phyloP scores from a whole-genome alignment of 1,140 invertebrate species.

The Heliconius himera region DNA sequence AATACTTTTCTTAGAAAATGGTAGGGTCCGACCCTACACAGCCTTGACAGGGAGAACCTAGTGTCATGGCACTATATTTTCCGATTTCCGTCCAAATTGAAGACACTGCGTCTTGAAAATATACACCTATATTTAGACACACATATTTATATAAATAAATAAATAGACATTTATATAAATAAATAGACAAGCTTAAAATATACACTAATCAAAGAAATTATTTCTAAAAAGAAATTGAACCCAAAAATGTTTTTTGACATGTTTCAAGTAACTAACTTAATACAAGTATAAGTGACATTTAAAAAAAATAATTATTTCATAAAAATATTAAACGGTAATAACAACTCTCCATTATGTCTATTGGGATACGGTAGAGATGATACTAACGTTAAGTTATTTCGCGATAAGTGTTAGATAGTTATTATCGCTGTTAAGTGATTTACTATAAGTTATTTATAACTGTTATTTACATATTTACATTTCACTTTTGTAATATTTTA shows the following conservation, averaged over 20 bases:
- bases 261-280: background rate
- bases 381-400: background rate
- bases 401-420: background rate
- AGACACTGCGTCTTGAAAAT: too few relatives aligned
- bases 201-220: background rate
- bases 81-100: too few relatives aligned
- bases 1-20: too few relatives aligned
- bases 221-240: background rate
- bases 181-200: background rate
- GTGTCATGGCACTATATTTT: too few relatives aligned
- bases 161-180: background rate
- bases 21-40: too few relatives aligned
- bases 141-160: background rate
- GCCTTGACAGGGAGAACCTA: too few relatives aligned
- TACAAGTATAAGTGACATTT: slow-evolving; percentile 10
- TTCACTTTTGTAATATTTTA: background rate
- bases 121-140: too few relatives aligned
- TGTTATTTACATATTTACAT: background rate
- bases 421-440: background rate
- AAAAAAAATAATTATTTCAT: too few relatives aligned
- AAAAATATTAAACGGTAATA: background rate
- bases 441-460: background rate
- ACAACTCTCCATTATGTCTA: background rate
- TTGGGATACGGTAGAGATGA: background rate
- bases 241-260: background rate